phyloP scores from a whole-genome alignment of 35 echinoderm and acorn worm genomes.

The Hemicentrotus pulcherrimus region DNA sequence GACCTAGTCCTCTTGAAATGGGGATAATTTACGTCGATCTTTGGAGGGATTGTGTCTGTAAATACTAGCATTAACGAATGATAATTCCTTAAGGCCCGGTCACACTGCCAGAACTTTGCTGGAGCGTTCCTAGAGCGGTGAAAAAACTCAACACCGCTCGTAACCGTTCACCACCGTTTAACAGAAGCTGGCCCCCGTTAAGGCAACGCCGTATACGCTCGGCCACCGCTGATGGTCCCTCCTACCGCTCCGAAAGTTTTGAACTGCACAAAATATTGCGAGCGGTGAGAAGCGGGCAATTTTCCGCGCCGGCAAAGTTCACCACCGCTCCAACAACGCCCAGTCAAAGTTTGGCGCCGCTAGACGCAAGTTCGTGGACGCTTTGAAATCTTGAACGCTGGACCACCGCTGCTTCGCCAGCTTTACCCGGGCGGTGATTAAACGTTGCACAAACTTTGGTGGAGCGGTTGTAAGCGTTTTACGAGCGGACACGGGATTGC shows the following conservation, averaged over 20 bases:
- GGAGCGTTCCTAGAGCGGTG: slow-evolving; percentile 37
- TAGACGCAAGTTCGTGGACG: slow-evolving; percentile 39
- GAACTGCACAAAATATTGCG: slow-evolving; percentile 42
- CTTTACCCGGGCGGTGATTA: slow-evolving; percentile 29
- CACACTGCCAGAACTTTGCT: slow-evolving; percentile 40
- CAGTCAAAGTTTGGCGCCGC: slow-evolving; percentile 36
- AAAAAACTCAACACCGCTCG: slow-evolving; percentile 30
- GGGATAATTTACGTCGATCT: no score
- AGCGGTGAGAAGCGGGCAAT: slow-evolving; percentile 32
- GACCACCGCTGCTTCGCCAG: slow-evolving; percentile 29
- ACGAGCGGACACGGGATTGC: slow-evolving; percentile 40
- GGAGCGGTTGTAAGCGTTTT: slow-evolving; percentile 38
- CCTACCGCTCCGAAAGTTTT: slow-evolving; percentile 41
- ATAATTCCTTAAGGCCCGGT: not conserved
- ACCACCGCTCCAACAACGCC: slow-evolving; percentile 37
- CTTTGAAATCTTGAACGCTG: no score
- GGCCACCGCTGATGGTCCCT: slow-evolving; percentile 33
- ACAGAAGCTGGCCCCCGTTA: slow-evolving; percentile 32
- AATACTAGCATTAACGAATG: no score
- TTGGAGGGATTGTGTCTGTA: no score
- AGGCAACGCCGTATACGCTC: slow-evolving; percentile 2
- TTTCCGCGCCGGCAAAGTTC: slow-evolving; percentile 26
- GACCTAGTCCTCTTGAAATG: no score
- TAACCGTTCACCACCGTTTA: slow-evolving; percentile 33
- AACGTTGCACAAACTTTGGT: slow-evolving; percentile 42